Base-by-base conservation (phyloP, 1,140 invertebrate species). In the Riptortus pedestris region DNA sequence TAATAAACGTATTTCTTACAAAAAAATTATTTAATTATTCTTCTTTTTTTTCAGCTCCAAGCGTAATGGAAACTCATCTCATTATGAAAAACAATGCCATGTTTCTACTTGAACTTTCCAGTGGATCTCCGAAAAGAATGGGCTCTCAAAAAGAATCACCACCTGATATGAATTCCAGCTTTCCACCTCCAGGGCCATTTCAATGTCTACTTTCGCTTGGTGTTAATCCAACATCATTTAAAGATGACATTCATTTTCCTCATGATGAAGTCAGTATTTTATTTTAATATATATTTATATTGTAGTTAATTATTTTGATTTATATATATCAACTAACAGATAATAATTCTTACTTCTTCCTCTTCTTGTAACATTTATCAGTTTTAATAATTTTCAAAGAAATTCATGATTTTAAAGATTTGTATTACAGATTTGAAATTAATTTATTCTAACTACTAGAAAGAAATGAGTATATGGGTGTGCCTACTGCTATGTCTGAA, bases 71-170 rank as follows among this genome's bases (percentile, higher is more conserved):
- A 51, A 82, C 85, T 5, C 90, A 94, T 71, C 72, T 85, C 16
- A 80, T 87, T 0, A 89, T 98, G 79, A 90, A 88, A 67, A 91
- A 93, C 71, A 98, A 98, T 75, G 92, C 95, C 0, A 83, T 94
- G 76, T 98, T 98, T 73, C 75, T 98, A 12, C 75, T 98, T 60
- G 93, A 96, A 71, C 73, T 98, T 52, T 86, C 87, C 1, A 86
- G 87, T 68, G 82, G 88, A 0, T 67, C 79, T 1, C 79, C 72
- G 5, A 58, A 65, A 18, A 59, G 58, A 80, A 11, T 78, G 80
- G n/a, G 77, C 12, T 82, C 82, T 68, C 51, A 55, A 26, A 80
- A 83, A 72, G 74, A 80, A 65, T 79, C 77, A 58, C 79, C 79
- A 14, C 80, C 79, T 0, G 80, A 81, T 67, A 69, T 70, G 26